These are phyloP conservation scores for Zalophus californianus DNA, from an alignment of 2,797 vertebrate species.

Conservation along the genomic window DNA sequence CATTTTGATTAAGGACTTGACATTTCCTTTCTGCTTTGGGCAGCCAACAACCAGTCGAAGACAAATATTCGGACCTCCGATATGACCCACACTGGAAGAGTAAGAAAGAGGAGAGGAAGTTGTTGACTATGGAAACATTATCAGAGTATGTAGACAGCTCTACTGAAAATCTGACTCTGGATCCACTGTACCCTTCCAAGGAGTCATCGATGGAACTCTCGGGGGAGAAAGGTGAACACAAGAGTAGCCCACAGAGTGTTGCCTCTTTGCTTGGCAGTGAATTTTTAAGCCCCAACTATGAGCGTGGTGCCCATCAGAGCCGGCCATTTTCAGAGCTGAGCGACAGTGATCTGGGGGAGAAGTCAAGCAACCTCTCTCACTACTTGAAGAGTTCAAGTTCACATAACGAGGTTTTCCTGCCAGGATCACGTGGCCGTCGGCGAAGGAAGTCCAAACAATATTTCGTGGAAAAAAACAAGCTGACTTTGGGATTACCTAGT, in stretches of 20 bases:
- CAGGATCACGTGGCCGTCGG: neutral
- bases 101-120: constrained; percentile 66
- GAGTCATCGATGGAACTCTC: constrained; percentile 2
- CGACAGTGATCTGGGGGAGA: constrained; percentile 27
- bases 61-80: constrained; percentile 87
- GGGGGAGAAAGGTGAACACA: neutral
- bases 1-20: neutral
- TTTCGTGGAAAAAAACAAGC: constrained; percentile 92
- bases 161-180: neutral
- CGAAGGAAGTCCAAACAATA: constrained; percentile 82
- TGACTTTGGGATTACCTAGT: constrained; percentile 89
- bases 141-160: constrained; percentile 8
- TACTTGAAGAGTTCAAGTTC: constrained; percentile 48
- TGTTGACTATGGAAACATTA: constrained; percentile 28
- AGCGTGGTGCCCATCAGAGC: neutral
- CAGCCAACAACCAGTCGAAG: constrained; percentile 73
- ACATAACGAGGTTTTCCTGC: constrained; percentile 36
- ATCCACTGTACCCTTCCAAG: constrained; percentile 71
- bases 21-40: constrained; percentile 51
- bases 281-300: constrained; percentile 45
- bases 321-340: constrained; percentile 1
- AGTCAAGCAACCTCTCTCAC: neutral
- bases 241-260: constrained; percentile 13
- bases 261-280: constrained; percentile 51
- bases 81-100: constrained; percentile 90